Base-by-base conservation (phyloP, 2,113 vertebrate genomes). In the Calonectris borealis region DNA sequence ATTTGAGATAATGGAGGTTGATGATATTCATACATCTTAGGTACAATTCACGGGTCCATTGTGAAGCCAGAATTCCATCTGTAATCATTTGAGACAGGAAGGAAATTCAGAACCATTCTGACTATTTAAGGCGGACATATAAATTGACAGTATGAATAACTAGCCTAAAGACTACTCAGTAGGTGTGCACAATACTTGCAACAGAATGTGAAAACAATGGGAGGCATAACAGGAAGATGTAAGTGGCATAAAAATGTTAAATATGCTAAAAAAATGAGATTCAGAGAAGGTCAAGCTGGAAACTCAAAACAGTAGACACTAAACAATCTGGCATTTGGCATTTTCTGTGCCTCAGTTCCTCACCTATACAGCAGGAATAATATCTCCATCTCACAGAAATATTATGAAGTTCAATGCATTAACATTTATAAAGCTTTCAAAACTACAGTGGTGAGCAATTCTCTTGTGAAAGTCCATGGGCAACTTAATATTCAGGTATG, bases 401-500 rank as follows among this genome's bases (percentile, higher is more conserved):
- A 46, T 46, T 77, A 62, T 31, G 54, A 93, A 91, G 40, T 48
- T 92, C 62, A 90, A 83, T 85, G 95, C 62, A 83, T 92, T 80
- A 86, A 72, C 49, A 58, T 70, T 90, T 73, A 65, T 55, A 83
- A 86, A 93, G 54, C 68, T 77, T 93, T 93, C 75, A 73, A 66
- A 94, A 93, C 31, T 80, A 95, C 77, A 77, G 49, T 32, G 54
- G 48, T 77, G 62, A 95, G 71, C 69, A 83, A 29, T 96, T 86
- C 52, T 72, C 36, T 42, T 90, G 70, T 4, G 7, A 71, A 96
- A 88, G 48, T 78, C 91, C 61, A 49, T 3, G 15, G 77, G 69
- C 77, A 95, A 85, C 69, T 94, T 91, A 86, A 86, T 87, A 95
- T 71, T 85, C 65, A 68, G 66, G 34, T 82, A 87, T 61, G 66